Evolutionary conservation across 2,113 vertebrate species (phyloP).

Genomic region (Gambusia affinis): DNA sequence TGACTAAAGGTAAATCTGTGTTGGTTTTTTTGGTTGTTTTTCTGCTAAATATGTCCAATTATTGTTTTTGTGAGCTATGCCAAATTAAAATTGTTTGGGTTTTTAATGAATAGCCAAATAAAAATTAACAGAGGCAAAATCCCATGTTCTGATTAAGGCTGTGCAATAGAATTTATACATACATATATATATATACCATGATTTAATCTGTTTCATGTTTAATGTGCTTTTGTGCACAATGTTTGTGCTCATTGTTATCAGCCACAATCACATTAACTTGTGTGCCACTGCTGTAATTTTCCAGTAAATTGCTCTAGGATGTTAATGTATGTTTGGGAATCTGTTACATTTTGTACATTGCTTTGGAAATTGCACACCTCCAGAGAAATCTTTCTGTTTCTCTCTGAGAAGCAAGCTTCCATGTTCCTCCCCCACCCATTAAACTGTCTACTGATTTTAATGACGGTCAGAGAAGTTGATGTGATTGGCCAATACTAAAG

Average conservation of each 20-base stretch:
- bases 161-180: too few species aligned
- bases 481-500: constrained; percentile 66
- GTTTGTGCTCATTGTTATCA: constrained; percentile 24
- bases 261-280: constrained; percentile 13
- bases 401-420: constrained; percentile 36
- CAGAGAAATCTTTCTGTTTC: constrained; percentile 38
- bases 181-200: background rate
- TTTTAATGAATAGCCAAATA: too few species aligned
- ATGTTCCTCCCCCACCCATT: constrained; percentile 55
- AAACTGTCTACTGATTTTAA: constrained; percentile 73
- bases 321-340: constrained; percentile 5
- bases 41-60: too few species aligned
- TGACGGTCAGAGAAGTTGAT: constrained; percentile 59
- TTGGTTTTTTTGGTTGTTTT: too few species aligned
- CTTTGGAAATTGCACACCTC: constrained; percentile 9
- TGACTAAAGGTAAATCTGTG: too few species aligned
- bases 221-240: constrained; percentile 1
- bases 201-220: constrained; percentile 10
- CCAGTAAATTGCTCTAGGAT: background rate
- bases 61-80: too few species aligned
- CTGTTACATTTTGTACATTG: constrained; percentile 32
- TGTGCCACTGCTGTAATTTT: constrained; percentile 12
- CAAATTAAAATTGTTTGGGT: too few species aligned
- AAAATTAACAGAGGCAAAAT: too few species aligned
- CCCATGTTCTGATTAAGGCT: too few species aligned